These are phyloP conservation scores for Corythoichthys intestinalis DNA, from an alignment of 2,113 vertebrate species.

Conservation along the genomic window DNA sequence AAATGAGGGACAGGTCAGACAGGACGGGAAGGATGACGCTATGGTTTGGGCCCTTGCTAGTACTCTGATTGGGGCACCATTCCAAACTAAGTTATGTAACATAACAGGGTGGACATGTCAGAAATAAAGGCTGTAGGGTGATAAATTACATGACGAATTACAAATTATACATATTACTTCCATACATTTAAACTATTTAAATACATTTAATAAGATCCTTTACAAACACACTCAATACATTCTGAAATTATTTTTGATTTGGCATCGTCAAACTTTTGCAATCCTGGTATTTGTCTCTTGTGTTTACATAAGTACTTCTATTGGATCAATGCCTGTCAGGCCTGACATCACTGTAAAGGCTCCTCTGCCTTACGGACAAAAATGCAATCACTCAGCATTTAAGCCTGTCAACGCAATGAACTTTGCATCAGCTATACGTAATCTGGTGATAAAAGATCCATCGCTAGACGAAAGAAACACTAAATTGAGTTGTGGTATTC, in stretches of 20 bases:
- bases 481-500: not conserved
- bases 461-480: not conserved
- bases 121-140: conserved; percentile 17
- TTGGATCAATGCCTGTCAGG: not conserved
- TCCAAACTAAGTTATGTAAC: conserved; percentile 44
- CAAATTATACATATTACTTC: no score
- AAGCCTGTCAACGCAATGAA: not conserved
- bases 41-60: conserved; percentile 23
- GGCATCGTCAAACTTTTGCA: not conserved
- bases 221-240: not conserved
- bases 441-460: not conserved
- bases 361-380: not conserved
- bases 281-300: not conserved
- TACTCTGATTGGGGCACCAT: conserved; percentile 13
- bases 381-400: not conserved
- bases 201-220: not conserved
- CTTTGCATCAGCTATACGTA: not conserved
- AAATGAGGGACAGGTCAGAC: conserved; percentile 9
- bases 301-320: not conserved
- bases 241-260: not conserved
- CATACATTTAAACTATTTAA: not conserved
- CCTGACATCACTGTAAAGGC: not conserved
- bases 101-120: conserved; percentile 35
- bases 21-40: conserved; percentile 25
- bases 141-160: not conserved